Evolutionary conservation across 2,888 invertebrate species (phyloP).

Genomic region (Aquatica leii): DNA sequence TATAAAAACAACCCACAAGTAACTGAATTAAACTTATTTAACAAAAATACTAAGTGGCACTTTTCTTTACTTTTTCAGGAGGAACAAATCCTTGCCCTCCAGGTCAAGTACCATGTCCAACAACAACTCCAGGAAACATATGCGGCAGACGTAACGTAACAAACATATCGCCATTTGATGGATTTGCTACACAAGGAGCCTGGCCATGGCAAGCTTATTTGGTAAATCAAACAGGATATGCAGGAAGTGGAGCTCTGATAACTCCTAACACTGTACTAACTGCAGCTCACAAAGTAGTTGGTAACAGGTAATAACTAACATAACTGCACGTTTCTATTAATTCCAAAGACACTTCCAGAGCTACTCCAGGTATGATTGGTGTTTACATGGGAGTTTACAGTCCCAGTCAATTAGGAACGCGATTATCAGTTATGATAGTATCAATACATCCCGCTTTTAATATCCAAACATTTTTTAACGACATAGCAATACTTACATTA

Average conservation of each 20-base stretch:
- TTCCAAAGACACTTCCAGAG: slow-evolving; percentile 17
- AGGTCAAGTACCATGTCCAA: slow-evolving; percentile 50
- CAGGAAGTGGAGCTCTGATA: slow-evolving; percentile 78
- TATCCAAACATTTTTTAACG: slow-evolving; percentile 76
- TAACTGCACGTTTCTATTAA: not conserved
- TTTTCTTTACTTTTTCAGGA: too few relatives aligned
- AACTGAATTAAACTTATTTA: too few relatives aligned
- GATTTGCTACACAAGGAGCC: slow-evolving; percentile 72
- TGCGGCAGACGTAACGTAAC: slow-evolving; percentile 63
- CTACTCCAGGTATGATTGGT: slow-evolving; percentile 38
- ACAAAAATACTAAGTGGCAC: too few relatives aligned
- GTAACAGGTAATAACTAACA: slow-evolving; percentile 61
- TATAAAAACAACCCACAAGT: too few relatives aligned
- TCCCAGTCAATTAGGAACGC: slow-evolving; percentile 31
- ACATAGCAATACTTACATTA: slow-evolving; percentile 82
- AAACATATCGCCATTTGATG: slow-evolving; percentile 57
- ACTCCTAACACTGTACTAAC: slow-evolving; percentile 74
- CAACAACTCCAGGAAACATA: slow-evolving; percentile 37
- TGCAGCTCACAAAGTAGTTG: slow-evolving; percentile 74
- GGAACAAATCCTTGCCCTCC: slow-evolving; percentile 45
- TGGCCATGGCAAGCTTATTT: slow-evolving; percentile 76
- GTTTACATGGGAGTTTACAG: slow-evolving; percentile 44
- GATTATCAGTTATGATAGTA: slow-evolving; percentile 47
- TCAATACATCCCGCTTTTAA: slow-evolving; percentile 71
- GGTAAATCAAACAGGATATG: slow-evolving; percentile 60